Percentiles rank a stretch among this genome's conserved stretches.
Conservation (phyloP, 2,113 vertebrate species). For the Cololabis saira region DNA sequence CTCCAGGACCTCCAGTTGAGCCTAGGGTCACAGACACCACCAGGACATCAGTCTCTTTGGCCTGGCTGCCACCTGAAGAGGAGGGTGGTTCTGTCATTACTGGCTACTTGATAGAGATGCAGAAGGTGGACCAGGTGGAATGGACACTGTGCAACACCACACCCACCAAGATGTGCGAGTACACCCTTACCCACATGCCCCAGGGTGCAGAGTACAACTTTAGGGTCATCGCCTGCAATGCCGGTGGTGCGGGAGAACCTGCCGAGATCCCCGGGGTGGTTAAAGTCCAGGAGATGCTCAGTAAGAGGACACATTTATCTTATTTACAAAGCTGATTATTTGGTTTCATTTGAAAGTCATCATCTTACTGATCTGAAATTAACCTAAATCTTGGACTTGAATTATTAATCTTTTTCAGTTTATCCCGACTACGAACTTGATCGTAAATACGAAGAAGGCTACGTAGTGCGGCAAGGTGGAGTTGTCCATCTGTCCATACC, state of each 20-base stretch:
- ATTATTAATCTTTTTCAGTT: slow-evolving; percentile 74
- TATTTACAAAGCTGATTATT: not conserved
- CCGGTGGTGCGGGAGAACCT: slow-evolving; percentile 94
- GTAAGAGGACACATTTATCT: slow-evolving; percentile 81
- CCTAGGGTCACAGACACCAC: slow-evolving; percentile 95
- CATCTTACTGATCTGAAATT: not conserved
- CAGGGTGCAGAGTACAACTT: slow-evolving; percentile 98
- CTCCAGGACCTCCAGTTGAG: slow-evolving; percentile 91
- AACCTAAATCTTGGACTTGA: not conserved
- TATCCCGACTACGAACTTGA: slow-evolving; percentile 96
- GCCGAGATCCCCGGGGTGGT: slow-evolving; percentile 94
- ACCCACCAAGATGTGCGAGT: slow-evolving; percentile 96
- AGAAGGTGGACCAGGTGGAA: slow-evolving; percentile 97
- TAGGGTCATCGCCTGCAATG: slow-evolving; percentile 93
- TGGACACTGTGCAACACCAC: slow-evolving; percentile 99
- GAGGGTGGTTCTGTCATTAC: slow-evolving; percentile 93
- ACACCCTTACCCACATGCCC: slow-evolving; percentile 96
- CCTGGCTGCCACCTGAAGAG: slow-evolving; percentile 94
- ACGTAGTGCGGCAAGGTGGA: slow-evolving; percentile 95
- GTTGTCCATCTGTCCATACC: slow-evolving; percentile 93
- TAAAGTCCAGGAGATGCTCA: slow-evolving; percentile 98
- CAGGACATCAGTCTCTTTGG: slow-evolving; percentile 95
- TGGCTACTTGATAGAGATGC: slow-evolving; percentile 98
- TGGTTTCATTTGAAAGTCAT: not conserved
- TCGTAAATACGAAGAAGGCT: slow-evolving; percentile 90